Conservation (phyloP, 2,113 vertebrate genomes). For the Channa maculata region DNA sequence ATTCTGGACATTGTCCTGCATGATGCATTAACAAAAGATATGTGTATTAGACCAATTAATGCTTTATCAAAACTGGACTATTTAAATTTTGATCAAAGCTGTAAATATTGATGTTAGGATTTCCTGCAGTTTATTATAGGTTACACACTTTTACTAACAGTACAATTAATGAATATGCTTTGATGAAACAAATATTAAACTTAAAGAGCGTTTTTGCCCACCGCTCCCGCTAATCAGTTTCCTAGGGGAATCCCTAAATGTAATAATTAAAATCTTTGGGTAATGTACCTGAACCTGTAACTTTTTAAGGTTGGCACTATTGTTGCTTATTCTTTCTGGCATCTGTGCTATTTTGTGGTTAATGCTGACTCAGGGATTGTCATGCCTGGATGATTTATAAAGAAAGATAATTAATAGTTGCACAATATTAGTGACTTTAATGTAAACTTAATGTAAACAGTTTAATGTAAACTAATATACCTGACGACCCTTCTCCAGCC, state of each 20-base stretch:
- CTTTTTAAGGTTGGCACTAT: not conserved
- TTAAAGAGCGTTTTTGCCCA: not conserved
- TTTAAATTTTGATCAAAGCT: no score
- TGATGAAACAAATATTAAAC: not conserved
- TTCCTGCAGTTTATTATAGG: not conserved
- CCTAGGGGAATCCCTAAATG: not conserved
- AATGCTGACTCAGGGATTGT: not conserved
- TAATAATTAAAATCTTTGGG: not conserved
- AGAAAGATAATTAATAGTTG: not conserved
- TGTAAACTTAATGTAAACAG: not conserved
- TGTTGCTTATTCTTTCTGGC: not conserved
- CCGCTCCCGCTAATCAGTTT: not conserved
- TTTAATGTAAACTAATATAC: constrained; percentile 3
- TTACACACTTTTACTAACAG: not conserved
- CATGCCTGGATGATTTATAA: not conserved
- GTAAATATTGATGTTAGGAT: no score
- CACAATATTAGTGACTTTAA: constrained; percentile 3
- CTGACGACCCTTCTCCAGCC: constrained; percentile 60
- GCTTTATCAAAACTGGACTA: no score
- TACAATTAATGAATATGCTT: not conserved
- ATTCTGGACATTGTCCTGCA: no score
- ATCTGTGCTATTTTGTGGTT: not conserved
- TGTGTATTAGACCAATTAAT: no score
- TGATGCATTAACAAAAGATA: no score
- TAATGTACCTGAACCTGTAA: not conserved